A percentile compares a stretch with the other conserved stretches of the same genome.
phyloP scores from a whole-genome alignment of 1,140 invertebrate genomes.

The Hermetia illucens region DNA sequence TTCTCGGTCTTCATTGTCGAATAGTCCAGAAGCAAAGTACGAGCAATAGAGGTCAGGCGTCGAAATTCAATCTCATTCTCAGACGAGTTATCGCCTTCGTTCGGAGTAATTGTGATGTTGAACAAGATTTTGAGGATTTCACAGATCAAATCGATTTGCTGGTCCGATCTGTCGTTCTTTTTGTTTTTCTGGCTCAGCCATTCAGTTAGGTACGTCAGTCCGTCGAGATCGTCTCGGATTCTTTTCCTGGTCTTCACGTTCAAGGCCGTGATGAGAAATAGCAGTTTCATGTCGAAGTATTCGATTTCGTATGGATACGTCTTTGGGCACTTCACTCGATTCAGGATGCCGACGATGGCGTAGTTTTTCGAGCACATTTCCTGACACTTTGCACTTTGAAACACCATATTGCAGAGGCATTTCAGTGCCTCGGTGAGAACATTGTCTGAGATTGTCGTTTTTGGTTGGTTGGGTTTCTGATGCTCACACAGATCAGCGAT shows the following conservation, averaged over 20 bases:
- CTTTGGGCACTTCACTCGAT: conserved; percentile 40
- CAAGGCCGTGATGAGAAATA: conserved; percentile 78
- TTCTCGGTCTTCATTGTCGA: conserved; percentile 42
- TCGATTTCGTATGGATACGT: conserved; percentile 50
- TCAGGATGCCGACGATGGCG: conserved; percentile 57
- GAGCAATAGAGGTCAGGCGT: conserved; percentile 55
- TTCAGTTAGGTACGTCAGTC: conserved; percentile 64
- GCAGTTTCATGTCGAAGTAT: conserved; percentile 74
- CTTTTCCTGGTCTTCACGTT: conserved; percentile 51
- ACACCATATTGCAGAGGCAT: conserved; percentile 79
- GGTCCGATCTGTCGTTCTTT: conserved; percentile 34
- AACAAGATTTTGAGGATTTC: conserved; percentile 85
- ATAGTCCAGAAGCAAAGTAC: conserved; percentile 48
- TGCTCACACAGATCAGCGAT: conserved; percentile 42
- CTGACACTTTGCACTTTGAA: conserved; percentile 58
- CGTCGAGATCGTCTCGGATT: conserved; percentile 63
- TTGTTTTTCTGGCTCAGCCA: conserved; percentile 59
- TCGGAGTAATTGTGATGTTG: conserved; percentile 56
- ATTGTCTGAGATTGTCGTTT: conserved; percentile 23
- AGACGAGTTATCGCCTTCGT: conserved; percentile 36
- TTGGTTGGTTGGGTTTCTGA: conserved; percentile 10
- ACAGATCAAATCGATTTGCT: conserved; percentile 53
- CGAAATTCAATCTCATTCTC: conserved; percentile 59
- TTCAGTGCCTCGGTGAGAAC: conserved; percentile 64
- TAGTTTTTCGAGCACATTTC: conserved; percentile 52